phyloP scores from a whole-genome alignment of 2,888 invertebrate genomes.

The Agelastica alni region DNA sequence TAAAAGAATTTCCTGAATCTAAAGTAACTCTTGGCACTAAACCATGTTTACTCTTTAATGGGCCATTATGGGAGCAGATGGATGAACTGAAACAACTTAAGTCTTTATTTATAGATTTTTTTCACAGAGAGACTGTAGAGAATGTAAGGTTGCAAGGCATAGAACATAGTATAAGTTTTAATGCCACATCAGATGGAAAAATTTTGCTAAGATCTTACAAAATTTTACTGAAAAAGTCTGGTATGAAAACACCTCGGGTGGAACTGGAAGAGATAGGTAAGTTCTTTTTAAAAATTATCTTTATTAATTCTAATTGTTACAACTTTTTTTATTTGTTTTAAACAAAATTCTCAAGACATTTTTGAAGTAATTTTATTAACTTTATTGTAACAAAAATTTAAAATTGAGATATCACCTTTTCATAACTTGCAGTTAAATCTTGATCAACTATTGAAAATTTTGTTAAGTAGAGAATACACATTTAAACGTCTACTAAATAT shows the following conservation, averaged over 20 bases:
- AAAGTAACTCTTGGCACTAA: slow-evolving; percentile 73
- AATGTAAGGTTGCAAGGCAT: slow-evolving; percentile 88
- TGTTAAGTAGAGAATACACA: no score
- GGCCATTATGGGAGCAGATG: slow-evolving; percentile 85
- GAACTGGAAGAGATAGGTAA: slow-evolving; percentile 89
- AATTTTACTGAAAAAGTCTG: slow-evolving; percentile 88
- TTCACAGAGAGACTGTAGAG: slow-evolving; percentile 80
- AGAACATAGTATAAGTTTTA: slow-evolving; percentile 91
- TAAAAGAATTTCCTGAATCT: slow-evolving; percentile 78
- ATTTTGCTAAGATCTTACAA: slow-evolving; percentile 81
- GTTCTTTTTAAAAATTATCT: no score
- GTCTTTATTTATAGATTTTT: slow-evolving; percentile 90
- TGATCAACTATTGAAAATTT: no score
- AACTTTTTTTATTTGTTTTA: no score
- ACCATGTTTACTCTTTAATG: slow-evolving; percentile 90
- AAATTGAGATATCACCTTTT: neutral
- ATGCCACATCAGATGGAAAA: slow-evolving; percentile 75
- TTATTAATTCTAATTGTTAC: no score
- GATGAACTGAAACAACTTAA: slow-evolving; percentile 82
- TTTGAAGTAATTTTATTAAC: no score
- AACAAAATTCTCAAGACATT: no score
- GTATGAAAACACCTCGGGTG: slow-evolving; percentile 82
- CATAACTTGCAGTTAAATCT: no score
- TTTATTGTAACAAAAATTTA: neutral
- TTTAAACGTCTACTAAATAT: no score